phyloP scores from a whole-genome alignment of 1,140 invertebrate genomes.

The Orchesella cincta region DNA sequence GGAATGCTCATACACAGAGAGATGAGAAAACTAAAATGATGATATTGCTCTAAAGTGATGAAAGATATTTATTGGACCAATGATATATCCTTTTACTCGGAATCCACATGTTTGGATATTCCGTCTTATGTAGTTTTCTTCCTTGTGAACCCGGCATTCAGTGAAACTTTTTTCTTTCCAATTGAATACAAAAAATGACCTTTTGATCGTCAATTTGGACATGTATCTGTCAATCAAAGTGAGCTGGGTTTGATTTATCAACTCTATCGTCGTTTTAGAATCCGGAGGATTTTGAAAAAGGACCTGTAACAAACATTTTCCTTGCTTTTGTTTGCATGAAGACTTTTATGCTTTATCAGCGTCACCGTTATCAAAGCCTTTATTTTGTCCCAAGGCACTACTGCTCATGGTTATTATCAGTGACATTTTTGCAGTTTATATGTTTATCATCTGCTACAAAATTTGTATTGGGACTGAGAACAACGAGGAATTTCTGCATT shows the following conservation, averaged over 20 bases:
- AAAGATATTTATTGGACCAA: slow-evolving; percentile 15
- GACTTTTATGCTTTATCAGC: background rate
- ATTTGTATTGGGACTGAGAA: too few relatives aligned
- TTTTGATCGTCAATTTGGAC: background rate
- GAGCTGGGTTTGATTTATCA: too few relatives aligned
- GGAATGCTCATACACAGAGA: slow-evolving; percentile 7
- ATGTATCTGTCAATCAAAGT: background rate
- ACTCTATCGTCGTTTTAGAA: too few relatives aligned
- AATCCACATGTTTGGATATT: background rate
- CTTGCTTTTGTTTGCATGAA: too few relatives aligned
- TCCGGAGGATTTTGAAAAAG: too few relatives aligned
- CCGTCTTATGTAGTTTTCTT: background rate
- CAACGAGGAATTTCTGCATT: too few relatives aligned
- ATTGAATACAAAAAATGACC: too few relatives aligned
- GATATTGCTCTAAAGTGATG: slow-evolving; percentile 23
- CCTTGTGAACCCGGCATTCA: background rate
- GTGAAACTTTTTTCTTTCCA: too few relatives aligned
- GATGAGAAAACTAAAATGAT: slow-evolving; percentile 24
- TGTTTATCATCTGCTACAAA: too few relatives aligned
- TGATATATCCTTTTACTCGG: too few relatives aligned
- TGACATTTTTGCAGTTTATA: background rate
- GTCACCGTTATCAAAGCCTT: background rate
- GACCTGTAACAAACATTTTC: too few relatives aligned
- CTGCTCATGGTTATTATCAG: background rate
- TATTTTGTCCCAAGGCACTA: background rate